These are phyloP conservation scores for Leuctra nigra DNA, from an alignment of 2,888 invertebrate species.

Conservation along the genomic window DNA sequence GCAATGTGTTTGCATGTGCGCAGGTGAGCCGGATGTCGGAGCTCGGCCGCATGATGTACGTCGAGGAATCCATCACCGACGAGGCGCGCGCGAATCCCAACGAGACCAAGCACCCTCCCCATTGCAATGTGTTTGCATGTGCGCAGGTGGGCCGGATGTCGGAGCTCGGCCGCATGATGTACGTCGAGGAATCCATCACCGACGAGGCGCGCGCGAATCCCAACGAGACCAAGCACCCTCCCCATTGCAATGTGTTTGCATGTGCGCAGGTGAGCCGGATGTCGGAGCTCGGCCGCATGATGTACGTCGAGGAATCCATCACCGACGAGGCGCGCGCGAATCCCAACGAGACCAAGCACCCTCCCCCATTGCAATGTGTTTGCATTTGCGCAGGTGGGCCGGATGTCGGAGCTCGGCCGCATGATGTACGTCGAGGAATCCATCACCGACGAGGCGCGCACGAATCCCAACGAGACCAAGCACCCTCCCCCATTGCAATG, in stretches of 20 bases:
- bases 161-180: background rate
- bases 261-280: background rate
- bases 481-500: no score
- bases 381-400: background rate
- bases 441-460: no score
- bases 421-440: background rate
- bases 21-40: background rate
- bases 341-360: no score
- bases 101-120: no score
- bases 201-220: no score
- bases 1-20: background rate
- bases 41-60: background rate
- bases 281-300: background rate
- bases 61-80: background rate
- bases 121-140: no score
- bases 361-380: no score
- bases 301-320: background rate
- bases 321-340: no score
- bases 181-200: background rate
- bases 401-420: background rate
- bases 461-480: no score
- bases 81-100: no score
- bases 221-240: no score
- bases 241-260: no score
- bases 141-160: background rate